phyloP scores from a whole-genome alignment of 2,113 vertebrate genomes.

The Paramormyrops kingsleyae region DNA sequence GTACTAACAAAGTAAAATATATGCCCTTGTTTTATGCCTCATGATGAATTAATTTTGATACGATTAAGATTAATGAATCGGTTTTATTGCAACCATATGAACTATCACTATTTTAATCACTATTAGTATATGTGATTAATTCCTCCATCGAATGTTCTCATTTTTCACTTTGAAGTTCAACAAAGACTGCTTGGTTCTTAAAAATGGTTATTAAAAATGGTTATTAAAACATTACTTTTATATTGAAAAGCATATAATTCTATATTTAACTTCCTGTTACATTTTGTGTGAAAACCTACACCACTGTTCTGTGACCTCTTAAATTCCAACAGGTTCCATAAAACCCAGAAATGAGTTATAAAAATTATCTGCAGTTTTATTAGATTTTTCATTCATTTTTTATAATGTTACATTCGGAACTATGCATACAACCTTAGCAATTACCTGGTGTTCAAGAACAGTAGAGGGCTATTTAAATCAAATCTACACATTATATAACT shows the following conservation, averaged over 20 bases:
- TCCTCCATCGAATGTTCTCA: not conserved
- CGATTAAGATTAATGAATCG: not conserved
- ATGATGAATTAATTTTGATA: not conserved
- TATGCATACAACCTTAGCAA: not conserved
- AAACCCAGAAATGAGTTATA: not conserved
- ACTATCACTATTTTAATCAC: not conserved
- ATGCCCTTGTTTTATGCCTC: not conserved
- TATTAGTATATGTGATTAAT: not conserved
- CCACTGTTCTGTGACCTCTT: not conserved
- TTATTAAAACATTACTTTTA: not conserved
- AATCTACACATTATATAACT: not conserved
- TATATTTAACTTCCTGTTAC: not conserved
- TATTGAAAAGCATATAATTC: not conserved
- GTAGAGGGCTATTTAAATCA: not conserved
- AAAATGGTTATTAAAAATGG: too few species aligned
- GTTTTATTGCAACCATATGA: not conserved
- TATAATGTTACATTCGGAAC: not conserved
- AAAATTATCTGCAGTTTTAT: not conserved
- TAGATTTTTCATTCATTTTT: not conserved
- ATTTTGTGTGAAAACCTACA: not conserved
- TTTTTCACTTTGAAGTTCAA: not conserved
- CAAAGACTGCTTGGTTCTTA: not conserved
- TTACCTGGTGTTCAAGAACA: not conserved
- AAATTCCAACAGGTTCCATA: not conserved
- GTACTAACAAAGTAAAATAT: not conserved